phyloP scores from a whole-genome alignment of 2,113 vertebrate species.

The Hiodon tergisus region DNA sequence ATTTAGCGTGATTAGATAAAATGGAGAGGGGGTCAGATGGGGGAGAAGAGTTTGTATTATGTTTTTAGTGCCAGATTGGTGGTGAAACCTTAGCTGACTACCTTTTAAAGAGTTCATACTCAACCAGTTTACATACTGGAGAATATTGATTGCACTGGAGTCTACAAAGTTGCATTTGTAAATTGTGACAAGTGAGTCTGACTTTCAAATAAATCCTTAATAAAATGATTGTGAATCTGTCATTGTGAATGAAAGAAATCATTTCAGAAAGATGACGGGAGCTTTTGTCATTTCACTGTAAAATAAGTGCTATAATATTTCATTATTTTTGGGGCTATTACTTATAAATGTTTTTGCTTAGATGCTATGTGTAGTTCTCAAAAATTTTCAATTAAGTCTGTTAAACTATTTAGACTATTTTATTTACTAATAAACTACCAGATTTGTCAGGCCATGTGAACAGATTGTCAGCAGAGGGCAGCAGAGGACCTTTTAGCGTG shows the following conservation, averaged over 20 bases:
- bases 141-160: not conserved
- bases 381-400: not conserved
- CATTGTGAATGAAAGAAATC: not conserved
- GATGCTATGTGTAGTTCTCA: not conserved
- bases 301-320: too few relatives aligned
- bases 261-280: not conserved
- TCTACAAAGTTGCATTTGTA: constrained; percentile 4
- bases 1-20: too few relatives aligned
- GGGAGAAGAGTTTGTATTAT: too few relatives aligned
- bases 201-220: constrained; percentile 15
- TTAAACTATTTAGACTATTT: too few relatives aligned
- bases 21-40: too few relatives aligned
- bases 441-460: not conserved
- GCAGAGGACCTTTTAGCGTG: not conserved
- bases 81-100: not conserved
- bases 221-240: constrained; percentile 19
- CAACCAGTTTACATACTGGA: not conserved
- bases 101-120: not conserved
- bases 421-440: too few relatives aligned
- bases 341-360: too few relatives aligned
- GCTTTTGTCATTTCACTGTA: too few relatives aligned
- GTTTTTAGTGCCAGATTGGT: too few relatives aligned
- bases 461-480: constrained; percentile 12
- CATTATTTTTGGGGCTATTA: too few relatives aligned
- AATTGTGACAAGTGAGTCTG: constrained; percentile 1